Evolutionary conservation across 1,140 invertebrate species (phyloP).

Genomic region (Drosophila burlai): DNA sequence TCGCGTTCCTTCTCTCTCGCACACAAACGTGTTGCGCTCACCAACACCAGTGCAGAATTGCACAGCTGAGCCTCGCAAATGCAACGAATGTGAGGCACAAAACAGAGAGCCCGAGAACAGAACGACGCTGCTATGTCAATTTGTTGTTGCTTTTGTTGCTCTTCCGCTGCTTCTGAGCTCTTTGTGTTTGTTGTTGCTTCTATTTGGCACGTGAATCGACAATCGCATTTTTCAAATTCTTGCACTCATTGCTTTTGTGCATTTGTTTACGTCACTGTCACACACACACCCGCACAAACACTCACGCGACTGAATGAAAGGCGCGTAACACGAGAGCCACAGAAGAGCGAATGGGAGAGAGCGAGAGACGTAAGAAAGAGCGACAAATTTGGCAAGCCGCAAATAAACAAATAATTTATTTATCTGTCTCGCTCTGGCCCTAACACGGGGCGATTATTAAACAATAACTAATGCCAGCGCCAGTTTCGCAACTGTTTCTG

Average conservation of each 20-base stretch:
- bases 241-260: conserved; percentile 56
- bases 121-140: conserved; percentile 50
- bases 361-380: conserved; percentile 11
- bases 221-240: conserved; percentile 57
- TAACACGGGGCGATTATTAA: conserved; percentile 5
- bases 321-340: conserved; percentile 35
- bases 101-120: conserved; percentile 48
- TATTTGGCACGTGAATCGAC: conserved; percentile 70
- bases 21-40: conserved; percentile 79
- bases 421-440: conserved; percentile 6
- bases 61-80: conserved; percentile 68
- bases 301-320: conserved; percentile 46
- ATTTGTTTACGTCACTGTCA: conserved; percentile 75
- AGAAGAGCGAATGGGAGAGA: conserved; percentile 42
- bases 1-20: conserved; percentile 40
- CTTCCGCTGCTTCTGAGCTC: background rate
- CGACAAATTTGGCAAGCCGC: conserved; percentile 34
- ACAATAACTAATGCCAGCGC: background rate
- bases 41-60: conserved; percentile 43
- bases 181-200: conserved; percentile 37
- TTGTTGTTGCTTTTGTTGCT: conserved; percentile 19
- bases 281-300: conserved; percentile 31
- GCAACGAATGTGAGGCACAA: conserved; percentile 69
- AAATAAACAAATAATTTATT: conserved; percentile 50
- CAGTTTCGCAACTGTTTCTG: conserved; percentile 41